phyloP scores from a whole-genome alignment of 2,797 vertebrate species.

The Sparidentex hasta region DNA sequence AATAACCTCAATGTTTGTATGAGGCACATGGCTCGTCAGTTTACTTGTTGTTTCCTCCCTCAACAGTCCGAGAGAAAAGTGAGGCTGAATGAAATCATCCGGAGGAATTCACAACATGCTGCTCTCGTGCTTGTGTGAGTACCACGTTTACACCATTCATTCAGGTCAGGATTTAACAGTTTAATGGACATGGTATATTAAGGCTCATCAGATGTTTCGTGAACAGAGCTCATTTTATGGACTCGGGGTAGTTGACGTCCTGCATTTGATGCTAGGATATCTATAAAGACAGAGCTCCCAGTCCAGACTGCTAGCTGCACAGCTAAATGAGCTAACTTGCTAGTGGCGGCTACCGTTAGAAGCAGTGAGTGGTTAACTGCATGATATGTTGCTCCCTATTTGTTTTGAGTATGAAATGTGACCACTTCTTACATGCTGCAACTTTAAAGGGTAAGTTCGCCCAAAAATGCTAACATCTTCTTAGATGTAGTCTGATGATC shows the following conservation, averaged over 20 bases:
- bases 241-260: background rate
- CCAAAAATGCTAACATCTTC: too few relatives aligned
- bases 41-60: background rate
- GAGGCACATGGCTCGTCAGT: too few relatives aligned
- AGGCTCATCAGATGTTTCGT: background rate
- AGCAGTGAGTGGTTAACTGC: too few relatives aligned
- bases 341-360: too few relatives aligned
- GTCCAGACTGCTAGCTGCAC: too few relatives aligned
- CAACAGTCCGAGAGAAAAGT: slow-evolving; percentile 82
- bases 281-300: too few relatives aligned
- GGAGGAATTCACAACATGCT: slow-evolving; percentile 82
- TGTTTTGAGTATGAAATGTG: too few relatives aligned
- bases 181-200: background rate
- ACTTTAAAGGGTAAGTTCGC: too few relatives aligned
- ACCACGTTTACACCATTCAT: slow-evolving; percentile 9
- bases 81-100: slow-evolving; percentile 85
- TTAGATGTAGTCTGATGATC: too few relatives aligned
- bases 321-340: too few relatives aligned
- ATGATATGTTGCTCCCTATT: too few relatives aligned
- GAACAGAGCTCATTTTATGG: background rate
- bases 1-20: background rate
- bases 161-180: background rate
- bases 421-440: too few relatives aligned
- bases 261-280: background rate
- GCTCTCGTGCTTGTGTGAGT: slow-evolving; percentile 86